Evolutionary conservation across 2,888 invertebrate genomes (phyloP), one percentile per base, ranked within the genome.

Genomic region (Papilio gigon): DNA sequence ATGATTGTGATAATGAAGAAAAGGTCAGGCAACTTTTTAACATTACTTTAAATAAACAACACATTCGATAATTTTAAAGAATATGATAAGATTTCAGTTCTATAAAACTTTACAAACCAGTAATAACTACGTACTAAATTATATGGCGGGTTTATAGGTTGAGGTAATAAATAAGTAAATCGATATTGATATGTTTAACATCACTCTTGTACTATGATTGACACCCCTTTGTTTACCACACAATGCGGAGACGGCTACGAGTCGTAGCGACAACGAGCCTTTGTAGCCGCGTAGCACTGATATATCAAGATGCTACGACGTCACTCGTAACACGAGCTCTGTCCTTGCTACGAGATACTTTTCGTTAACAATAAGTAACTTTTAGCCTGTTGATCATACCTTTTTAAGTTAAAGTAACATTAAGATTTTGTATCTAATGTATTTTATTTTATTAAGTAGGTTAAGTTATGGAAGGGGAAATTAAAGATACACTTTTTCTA

Each of bases 231-330:
- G 47, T 70, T n/a, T 22, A 14, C 17, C 40, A 72, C 68, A 71
- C 47, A 65, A 70, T 68, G 61, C 62, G 60, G 60, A 56, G 68
- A 58, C 59, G 44, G 67, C 62, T 68, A 70, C 69, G 62, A 65
- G 50, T 56, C 71, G 72, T 74, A 73, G 72, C 61, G 25, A 56
- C 63, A 65, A 67, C 42, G 53, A 70, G 68, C 68, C 68, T 71
- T 61, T 71, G 74, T 71, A 72, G 73, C 37, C 62, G 47, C 71
- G 25, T 50, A 65, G 58, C 61, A 53, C n/a, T 8, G 17, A 17
- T 42, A 8, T 65, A 30, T 47, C 35, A 22, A 61, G 53, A 44
- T 35, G 60, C 61, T 62, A 62, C 65, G 60, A 22, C 42, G 64
- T 44, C 58, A 59, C 25, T 42, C 30, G 60, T 65, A 65, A 65